phyloP scores from a whole-genome alignment of 2,113 vertebrate species.

The Equus quagga region DNA sequence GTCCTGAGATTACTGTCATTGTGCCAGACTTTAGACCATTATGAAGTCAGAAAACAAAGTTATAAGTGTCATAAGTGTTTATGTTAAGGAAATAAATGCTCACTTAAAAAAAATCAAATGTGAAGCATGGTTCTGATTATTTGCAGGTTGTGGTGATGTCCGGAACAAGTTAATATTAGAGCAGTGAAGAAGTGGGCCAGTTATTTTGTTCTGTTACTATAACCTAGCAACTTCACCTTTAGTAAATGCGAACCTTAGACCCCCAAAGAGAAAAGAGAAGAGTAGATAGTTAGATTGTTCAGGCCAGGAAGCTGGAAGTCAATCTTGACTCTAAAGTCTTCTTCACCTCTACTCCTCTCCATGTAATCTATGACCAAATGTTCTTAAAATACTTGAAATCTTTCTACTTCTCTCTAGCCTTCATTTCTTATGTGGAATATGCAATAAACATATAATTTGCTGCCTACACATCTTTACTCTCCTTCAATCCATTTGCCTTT shows the following conservation, averaged over 20 bases:
- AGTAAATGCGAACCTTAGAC: neutral
- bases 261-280: neutral
- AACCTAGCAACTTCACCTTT: neutral
- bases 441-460: neutral
- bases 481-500: neutral
- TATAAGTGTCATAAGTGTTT: neutral
- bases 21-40: neutral
- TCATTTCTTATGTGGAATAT: neutral
- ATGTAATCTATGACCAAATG: neutral
- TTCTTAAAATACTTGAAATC: neutral
- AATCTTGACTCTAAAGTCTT: neutral
- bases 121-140: slow-evolving; percentile 2
- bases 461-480: neutral
- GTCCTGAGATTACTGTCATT: neutral
- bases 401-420: neutral
- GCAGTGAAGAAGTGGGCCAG: neutral
- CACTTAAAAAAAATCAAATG: neutral
- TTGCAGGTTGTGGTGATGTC: neutral
- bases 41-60: slow-evolving; percentile 20
- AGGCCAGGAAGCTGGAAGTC: neutral
- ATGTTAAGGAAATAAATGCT: slow-evolving; percentile 1
- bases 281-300: neutral
- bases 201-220: neutral
- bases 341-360: neutral
- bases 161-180: neutral